Evolutionary conservation across 2,888 invertebrate genomes (phyloP), one percentile per base, ranked within the genome.

Genomic region (Octodonta nipae): DNA sequence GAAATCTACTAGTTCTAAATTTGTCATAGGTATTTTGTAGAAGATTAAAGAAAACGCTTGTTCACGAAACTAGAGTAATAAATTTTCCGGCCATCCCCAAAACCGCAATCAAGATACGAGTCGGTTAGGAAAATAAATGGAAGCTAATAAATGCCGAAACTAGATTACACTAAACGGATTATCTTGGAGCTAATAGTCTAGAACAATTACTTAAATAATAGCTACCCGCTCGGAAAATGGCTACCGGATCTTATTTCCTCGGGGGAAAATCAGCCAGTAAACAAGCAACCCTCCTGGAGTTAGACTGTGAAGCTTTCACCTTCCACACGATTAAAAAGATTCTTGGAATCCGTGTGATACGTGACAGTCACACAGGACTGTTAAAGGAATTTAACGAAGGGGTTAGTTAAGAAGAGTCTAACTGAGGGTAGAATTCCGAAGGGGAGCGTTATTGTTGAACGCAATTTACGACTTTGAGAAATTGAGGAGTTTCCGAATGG

Each of bases 141-240:
- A 28, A 34, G 30, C 41, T 41, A 44, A 44, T 44, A 54, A 54
- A 50, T 45, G 42, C 47, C 44, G 42, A 46, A 45, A 53, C 50
- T 52, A 52, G 54, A 55, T 54, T 57, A 55, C 54, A 53, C 55
- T 56, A 56, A 59, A 57, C 55, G 56, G 56, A 57, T 58, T 57
- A 57, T 54, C 49, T 49, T 47, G 44, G 38, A 52, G 53, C 56
- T 56, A 59, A 59, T 59, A 56, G 56, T 45, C 50, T 55, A 52
- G 58, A 57, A 56, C 58, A 57, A 59, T 59, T 59, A 59, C 57
- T 58, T 59, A 59, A 59, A 58, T 59, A 59, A 56, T 58, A 58
- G 57, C 56, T 46, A 50, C 51, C 55, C 54, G 55, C 49, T 51
- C 50, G 50, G 54, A 58, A 57, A 58, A 59, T 59, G 59, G 58